Base-by-base conservation (phyloP, 2,113 vertebrate genomes). In the Struthio camelus region DNA sequence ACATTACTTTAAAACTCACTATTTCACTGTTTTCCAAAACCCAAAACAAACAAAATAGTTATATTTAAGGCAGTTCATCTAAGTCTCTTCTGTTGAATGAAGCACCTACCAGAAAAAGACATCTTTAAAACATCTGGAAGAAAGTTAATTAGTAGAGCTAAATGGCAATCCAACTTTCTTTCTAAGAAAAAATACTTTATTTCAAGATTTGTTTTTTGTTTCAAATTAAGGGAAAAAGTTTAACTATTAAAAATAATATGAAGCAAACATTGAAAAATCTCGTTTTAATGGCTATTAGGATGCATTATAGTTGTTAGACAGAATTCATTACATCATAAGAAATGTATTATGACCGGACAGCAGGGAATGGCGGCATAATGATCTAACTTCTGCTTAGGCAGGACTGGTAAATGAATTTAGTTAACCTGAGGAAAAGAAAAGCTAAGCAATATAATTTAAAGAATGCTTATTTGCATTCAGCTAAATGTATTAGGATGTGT, bases 1-100 rank as follows among this genome's bases (percentile, higher is more conserved):
- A 71, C 28, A 32, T 81, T 81, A 66, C 32, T 95, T 70, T 85
- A 94, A 76, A 91, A 28, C 87, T 92, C 80, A 78, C 77, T 90
- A 88, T 46, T 78, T 93, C 20, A 22, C 12, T 76, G 38, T 80
- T 87, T 83, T 70, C 40, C 58, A 89, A 72, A 87, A 64, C 4
- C 18, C 59, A 62, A 67, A 80, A 92, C 51, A 92, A 93, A 66
- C 18, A 96, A 89, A 78, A 84, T 48, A 3, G 19, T 27, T 94
- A 8, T 62, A 70, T 95, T 86, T 78, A 86, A 86, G 51, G 15
- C 6, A 75, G 28, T 75, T 95, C 32, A 78, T 77, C 13, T 85
- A 58, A 76, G 23, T 51, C 59, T 88, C 3, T 81, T 85, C 28
- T 89, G 42, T 90, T 80, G n/a, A 93, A 80, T 75, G 48, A 90